Base-by-base conservation (phyloP, 2,797 vertebrate species). In the Poecilia gillii region DNA sequence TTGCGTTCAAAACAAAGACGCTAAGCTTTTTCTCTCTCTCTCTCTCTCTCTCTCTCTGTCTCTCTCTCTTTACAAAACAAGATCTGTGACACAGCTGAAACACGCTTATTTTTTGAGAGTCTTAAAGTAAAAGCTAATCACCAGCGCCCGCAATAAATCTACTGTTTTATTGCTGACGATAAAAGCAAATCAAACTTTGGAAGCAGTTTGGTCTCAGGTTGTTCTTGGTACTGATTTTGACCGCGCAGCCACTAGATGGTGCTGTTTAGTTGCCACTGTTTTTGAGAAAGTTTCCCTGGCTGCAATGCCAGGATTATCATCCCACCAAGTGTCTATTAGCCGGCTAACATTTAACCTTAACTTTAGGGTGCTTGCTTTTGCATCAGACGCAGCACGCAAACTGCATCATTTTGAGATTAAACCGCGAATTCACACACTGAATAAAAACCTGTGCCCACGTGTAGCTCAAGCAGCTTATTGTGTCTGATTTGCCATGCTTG, bases 221-320 rank as follows among this genome's bases (percentile, higher is more conserved):
- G 62, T 66, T 66, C 62, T 39, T 23, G 18, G 36, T 3, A 39
- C 23, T 8, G 23, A 11, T 71, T 49, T 13, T 77, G 39, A 13
- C 25, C 2, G 20, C 43, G 28, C 18, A 9, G 64, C 82, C 95
- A 91, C 92, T 91, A 95, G 95, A 92, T 94, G 94, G 92, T 41
- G 91, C 81, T 91, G 74, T 91, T 92, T 81, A 75, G 36, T 86
- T 92, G 76, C 36, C 39, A 57, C 77, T 74, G 53, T 1, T 8
- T 79, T 2, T 36, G 18, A 70, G 16, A 62, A 6, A 39, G 11
- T 59, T 49, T 47, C 12, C 9, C 36, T 23, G 6, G 0, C 43
- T 47, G 74, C n/a, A 16, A 33, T 57, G 47, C 41, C 49, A 78
- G 6, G 16, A 59, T 78, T 20, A 66, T 20, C 66, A 28, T 75